Conservation (phyloP, 2,797 vertebrate species). For the Gadopsis bispinosus region DNA sequence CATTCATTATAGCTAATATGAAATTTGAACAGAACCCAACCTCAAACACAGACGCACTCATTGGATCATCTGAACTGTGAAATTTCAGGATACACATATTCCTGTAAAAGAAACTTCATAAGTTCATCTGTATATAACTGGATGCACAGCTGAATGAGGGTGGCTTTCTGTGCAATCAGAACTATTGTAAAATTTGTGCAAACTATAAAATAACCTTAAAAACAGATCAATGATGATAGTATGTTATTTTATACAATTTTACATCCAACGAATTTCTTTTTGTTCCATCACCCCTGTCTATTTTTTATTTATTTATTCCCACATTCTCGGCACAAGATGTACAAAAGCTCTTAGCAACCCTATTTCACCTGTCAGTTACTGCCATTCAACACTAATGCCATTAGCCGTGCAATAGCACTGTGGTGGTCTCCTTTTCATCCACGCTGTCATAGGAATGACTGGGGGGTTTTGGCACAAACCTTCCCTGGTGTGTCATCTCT, state of each 20-base stretch:
- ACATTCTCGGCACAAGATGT: constrained; percentile 14
- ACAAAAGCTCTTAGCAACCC: constrained; percentile 41
- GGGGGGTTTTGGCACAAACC: constrained; percentile 50
- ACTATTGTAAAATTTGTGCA: not conserved
- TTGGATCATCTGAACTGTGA: constrained; percentile 19
- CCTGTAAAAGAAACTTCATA: not conserved
- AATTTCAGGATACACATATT: constrained; percentile 10
- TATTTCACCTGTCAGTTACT: constrained; percentile 51
- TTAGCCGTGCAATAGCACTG: constrained; percentile 56
- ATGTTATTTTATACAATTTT: not conserved
- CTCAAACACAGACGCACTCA: constrained; percentile 24
- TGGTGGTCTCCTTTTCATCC: constrained; percentile 63
- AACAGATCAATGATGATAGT: not conserved
- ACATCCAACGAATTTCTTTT: constrained; percentile 1
- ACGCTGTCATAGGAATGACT: constrained; percentile 40
- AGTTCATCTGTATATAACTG: not conserved
- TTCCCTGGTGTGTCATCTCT: constrained; percentile 47
- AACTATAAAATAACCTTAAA: not conserved
- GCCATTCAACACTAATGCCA: constrained; percentile 51
- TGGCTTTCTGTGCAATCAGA: not conserved
- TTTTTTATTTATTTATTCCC: constrained; percentile 10
- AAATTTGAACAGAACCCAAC: constrained; percentile 38
- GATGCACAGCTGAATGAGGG: constrained; percentile 5
- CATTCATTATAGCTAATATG: constrained; percentile 55
- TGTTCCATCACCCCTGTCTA: not conserved